phyloP scores from a whole-genome alignment of 2,888 invertebrate genomes.

The Drosophila putrida region DNA sequence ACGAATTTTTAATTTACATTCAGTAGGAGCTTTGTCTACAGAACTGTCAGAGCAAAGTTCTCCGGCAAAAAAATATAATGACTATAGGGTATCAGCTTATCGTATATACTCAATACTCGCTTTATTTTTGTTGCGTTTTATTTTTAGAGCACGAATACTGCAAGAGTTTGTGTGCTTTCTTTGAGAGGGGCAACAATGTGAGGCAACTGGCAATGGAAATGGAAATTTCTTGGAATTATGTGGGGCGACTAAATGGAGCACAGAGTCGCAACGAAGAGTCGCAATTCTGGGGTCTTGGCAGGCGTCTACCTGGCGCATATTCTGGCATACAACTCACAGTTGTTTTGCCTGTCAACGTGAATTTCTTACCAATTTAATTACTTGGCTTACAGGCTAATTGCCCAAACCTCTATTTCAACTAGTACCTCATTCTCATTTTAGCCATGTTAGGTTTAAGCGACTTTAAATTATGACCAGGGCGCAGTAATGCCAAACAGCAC shows the following conservation, averaged over 20 bases:
- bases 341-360: slow-evolving; percentile 50
- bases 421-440: not conserved
- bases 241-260: slow-evolving; percentile 70
- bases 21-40: too few species aligned
- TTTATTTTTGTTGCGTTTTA: slow-evolving; percentile 44
- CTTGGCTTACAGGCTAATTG: slow-evolving; percentile 71
- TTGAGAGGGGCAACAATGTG: not conserved
- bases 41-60: too few species aligned
- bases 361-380: slow-evolving; percentile 72
- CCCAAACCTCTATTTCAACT: not conserved
- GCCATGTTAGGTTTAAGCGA: not conserved
- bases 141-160: slow-evolving; percentile 56
- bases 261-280: slow-evolving; percentile 13
- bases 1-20: too few species aligned
- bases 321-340: slow-evolving; percentile 17
- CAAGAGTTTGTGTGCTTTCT: slow-evolving; percentile 5
- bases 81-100: slow-evolving; percentile 2
- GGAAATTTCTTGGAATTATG: slow-evolving; percentile 71
- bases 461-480: slow-evolving; percentile 13
- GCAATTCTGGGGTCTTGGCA: slow-evolving; percentile 20
- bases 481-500: slow-evolving; percentile 1
- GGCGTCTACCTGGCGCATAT: slow-evolving; percentile 49
- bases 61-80: too few species aligned
- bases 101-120: not conserved
- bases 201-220: slow-evolving; percentile 15